These are phyloP conservation scores for Triplophysa tibetana DNA, from an alignment of 2,113 vertebrate genomes.

Conservation along the genomic window DNA sequence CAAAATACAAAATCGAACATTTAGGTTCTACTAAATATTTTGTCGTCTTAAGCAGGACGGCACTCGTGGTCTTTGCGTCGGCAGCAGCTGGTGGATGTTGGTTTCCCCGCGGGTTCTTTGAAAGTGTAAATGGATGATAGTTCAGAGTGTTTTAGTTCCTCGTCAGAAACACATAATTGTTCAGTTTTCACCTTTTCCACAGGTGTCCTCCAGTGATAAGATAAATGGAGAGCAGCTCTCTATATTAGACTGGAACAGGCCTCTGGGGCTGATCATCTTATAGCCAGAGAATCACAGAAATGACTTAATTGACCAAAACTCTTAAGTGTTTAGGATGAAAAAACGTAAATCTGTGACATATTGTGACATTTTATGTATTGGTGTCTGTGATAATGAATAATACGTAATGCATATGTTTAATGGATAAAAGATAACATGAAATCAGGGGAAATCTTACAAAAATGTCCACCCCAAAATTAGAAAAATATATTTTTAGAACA, in stretches of 20 bases:
- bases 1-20: background rate
- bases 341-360: too few relatives aligned
- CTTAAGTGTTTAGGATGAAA: background rate
- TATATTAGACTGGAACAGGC: slow-evolving; percentile 23
- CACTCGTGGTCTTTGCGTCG: background rate
- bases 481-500: too few relatives aligned
- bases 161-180: slow-evolving; percentile 38
- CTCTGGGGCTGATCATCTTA: slow-evolving; percentile 39
- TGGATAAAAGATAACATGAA: too few relatives aligned
- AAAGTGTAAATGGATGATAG: slow-evolving; percentile 7
- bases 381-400: too few relatives aligned
- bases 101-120: slow-evolving; percentile 7
- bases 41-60: background rate
- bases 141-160: slow-evolving; percentile 42
- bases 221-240: slow-evolving; percentile 38
- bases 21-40: background rate
- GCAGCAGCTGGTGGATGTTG: background rate
- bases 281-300: slow-evolving; percentile 11
- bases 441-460: too few relatives aligned
- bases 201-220: slow-evolving; percentile 50
- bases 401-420: too few relatives aligned
- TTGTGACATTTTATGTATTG: too few relatives aligned
- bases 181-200: slow-evolving; percentile 49
- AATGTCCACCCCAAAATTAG: too few relatives aligned
- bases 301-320: slow-evolving; percentile 18